Percentiles rank a stretch among this genome's conserved stretches.
phyloP scores from a whole-genome alignment of 2,797 vertebrate species.

The Epinephelus coioides region DNA sequence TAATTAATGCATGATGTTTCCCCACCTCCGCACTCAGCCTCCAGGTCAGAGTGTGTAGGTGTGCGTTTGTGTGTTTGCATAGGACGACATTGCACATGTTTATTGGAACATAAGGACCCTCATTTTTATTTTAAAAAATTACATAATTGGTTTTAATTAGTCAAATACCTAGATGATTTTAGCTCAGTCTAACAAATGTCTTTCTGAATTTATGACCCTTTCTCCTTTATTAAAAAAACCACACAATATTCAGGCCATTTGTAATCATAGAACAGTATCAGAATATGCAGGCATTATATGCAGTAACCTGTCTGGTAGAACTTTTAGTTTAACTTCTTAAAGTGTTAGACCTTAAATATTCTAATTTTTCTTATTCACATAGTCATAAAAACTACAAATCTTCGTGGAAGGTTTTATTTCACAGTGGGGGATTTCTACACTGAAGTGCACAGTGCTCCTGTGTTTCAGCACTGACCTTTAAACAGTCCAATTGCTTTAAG shows the following conservation, averaged over 20 bases:
- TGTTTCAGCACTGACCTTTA: slow-evolving; percentile 37
- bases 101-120: neutral
- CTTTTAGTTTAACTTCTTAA: neutral
- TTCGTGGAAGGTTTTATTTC: neutral
- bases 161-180: neutral
- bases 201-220: neutral
- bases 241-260: neutral
- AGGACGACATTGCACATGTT: neutral
- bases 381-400: neutral
- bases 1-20: slow-evolving; percentile 77
- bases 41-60: slow-evolving; percentile 23
- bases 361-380: neutral
- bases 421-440: neutral
- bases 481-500: slow-evolving; percentile 23
- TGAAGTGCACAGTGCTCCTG: neutral
- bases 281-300: neutral
- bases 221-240: neutral
- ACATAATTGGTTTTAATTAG: neutral
- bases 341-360: neutral
- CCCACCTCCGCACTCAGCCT: slow-evolving; percentile 40
- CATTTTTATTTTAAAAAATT: neutral
- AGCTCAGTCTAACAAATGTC: neutral
- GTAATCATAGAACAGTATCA: neutral
- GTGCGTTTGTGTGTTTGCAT: slow-evolving; percentile 5
- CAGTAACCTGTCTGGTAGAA: neutral